Conservation (phyloP, 1,140 invertebrate genomes). For the Ips typographus region DNA sequence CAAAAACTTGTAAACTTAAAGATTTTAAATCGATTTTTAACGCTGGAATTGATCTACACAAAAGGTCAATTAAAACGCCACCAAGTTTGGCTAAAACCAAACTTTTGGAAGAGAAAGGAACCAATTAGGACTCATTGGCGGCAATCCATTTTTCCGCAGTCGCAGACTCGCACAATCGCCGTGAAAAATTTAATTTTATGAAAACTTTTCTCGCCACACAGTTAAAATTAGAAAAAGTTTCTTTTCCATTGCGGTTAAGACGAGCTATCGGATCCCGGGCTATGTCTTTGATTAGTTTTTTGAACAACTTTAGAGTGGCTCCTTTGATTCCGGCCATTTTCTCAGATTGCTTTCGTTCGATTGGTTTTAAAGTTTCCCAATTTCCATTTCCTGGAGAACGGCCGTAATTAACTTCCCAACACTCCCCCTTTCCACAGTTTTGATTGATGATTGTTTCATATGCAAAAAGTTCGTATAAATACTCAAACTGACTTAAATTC, state of each 20-base stretch:
- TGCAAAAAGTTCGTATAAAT: too few species aligned
- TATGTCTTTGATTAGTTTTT: conserved; percentile 21
- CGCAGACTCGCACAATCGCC: conserved; percentile 9
- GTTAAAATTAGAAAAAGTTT: conserved; percentile 24
- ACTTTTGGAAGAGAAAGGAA: neutral
- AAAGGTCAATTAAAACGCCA: conserved; percentile 11
- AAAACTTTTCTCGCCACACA: conserved; percentile 15
- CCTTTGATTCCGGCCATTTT: conserved; percentile 19
- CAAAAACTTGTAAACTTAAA: too few species aligned
- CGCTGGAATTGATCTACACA: conserved; percentile 9
- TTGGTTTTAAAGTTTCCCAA: conserved; percentile 17
- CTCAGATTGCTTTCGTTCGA: conserved; percentile 18
- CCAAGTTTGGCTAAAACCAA: neutral
- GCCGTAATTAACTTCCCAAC: neutral
- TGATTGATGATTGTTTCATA: too few species aligned
- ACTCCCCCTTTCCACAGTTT: neutral
- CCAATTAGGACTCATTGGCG: conserved; percentile 12
- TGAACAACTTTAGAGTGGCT: conserved; percentile 19
- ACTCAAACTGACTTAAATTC: too few species aligned
- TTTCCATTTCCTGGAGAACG: conserved; percentile 8
- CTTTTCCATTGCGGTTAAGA: conserved; percentile 6
- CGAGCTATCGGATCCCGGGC: neutral
- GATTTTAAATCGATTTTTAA: too few species aligned
- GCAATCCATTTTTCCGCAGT: conserved; percentile 9
- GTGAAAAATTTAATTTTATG: conserved; percentile 22